These are phyloP conservation scores for Anneissia japonica DNA, from an alignment of 35 echinoderm and acorn worm genomes.

Conservation along the genomic window DNA sequence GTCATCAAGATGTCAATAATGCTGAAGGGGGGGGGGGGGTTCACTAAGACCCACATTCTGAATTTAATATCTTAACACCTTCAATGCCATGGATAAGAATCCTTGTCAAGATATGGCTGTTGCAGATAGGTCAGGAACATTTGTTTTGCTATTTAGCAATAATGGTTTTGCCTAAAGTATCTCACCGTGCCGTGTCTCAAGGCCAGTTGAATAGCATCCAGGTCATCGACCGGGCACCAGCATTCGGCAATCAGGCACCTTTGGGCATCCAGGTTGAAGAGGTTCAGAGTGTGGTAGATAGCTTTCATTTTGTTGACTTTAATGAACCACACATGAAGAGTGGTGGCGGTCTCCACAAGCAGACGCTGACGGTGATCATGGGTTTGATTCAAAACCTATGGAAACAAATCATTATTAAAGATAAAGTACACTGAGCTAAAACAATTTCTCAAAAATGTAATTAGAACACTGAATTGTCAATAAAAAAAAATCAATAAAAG, in stretches of 20 bases:
- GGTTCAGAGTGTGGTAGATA: conserved; percentile 86
- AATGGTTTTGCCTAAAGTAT: background rate
- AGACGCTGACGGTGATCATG: conserved; percentile 73
- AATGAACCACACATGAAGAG: conserved; percentile 68
- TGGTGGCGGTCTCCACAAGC: conserved; percentile 48
- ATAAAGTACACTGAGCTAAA: too few species aligned
- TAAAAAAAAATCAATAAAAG: too few species aligned
- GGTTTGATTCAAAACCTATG: conserved; percentile 67
- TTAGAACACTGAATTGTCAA: too few species aligned
- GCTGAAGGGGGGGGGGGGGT: background rate
- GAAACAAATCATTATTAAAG: background rate
- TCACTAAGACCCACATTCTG: background rate
- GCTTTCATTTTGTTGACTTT: conserved; percentile 82
- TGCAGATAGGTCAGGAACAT: background rate
- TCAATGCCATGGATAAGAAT: background rate
- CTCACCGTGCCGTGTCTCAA: conserved; percentile 75
- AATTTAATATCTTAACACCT: background rate
- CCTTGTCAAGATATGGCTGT: background rate
- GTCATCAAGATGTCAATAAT: background rate
- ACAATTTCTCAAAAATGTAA: too few species aligned
- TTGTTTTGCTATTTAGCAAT: background rate
- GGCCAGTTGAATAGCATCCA: conserved; percentile 55
- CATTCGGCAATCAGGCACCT: conserved; percentile 90
- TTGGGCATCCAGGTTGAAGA: conserved; percentile 86
- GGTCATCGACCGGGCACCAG: conserved; percentile 75